phyloP scores from a whole-genome alignment of 2,113 vertebrate genomes.

The Chloroceryle aenea region DNA sequence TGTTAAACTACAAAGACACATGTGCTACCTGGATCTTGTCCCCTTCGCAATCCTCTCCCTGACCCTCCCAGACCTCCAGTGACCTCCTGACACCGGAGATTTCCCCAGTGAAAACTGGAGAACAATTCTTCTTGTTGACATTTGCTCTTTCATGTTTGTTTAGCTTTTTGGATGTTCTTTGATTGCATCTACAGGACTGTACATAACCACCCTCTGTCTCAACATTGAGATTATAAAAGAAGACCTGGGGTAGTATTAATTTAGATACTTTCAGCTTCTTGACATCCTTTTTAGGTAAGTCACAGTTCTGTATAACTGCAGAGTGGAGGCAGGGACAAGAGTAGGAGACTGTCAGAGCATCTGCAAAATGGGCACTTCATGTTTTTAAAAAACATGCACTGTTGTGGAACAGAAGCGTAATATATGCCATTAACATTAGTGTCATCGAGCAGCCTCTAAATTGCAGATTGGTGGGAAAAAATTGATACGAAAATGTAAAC shows the following conservation, averaged over 20 bases:
- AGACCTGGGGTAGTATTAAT: conserved; percentile 42
- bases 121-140: conserved; percentile 43
- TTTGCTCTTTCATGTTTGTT: conserved; percentile 25
- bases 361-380: conserved; percentile 74
- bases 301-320: conserved; percentile 14
- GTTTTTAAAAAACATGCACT: conserved; percentile 69
- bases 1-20: conserved; percentile 1
- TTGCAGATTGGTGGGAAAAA: conserved; percentile 71
- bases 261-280: conserved; percentile 42
- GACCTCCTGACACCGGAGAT: not conserved
- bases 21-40: not conserved
- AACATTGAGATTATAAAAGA: not conserved
- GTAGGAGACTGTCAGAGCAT: conserved; percentile 54
- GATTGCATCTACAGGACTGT: not conserved
- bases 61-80: not conserved
- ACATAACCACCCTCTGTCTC: not conserved
- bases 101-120: conserved; percentile 1
- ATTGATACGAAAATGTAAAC: conserved; percentile 71
- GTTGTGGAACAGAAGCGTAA: conserved; percentile 73
- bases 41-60: not conserved
- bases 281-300: not conserved
- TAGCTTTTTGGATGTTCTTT: not conserved
- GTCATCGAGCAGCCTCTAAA: conserved; percentile 65
- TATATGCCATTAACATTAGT: conserved; percentile 72
- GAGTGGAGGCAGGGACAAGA: conserved; percentile 32